phyloP scores from a whole-genome alignment of 2,888 invertebrate species.

The Sinodicranocentrus sp. region DNA sequence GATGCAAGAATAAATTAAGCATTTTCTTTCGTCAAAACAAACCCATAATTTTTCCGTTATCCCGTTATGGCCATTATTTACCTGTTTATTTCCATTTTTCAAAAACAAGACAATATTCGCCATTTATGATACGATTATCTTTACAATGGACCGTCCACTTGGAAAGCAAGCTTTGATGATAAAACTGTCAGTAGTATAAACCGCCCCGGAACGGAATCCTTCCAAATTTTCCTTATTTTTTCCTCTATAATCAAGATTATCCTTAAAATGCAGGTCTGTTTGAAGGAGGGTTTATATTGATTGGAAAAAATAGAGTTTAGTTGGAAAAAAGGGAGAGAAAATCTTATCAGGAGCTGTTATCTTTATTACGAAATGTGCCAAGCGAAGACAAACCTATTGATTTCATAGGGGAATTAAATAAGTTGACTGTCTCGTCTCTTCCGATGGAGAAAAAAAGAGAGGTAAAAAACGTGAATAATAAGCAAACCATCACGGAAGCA shows the following conservation, averaged over 20 bases:
- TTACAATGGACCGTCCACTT: too few relatives aligned
- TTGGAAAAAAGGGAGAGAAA: conserved; percentile 1
- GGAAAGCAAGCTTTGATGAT: too few relatives aligned
- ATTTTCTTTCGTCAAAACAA: too few relatives aligned
- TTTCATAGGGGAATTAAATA: conserved; percentile 38
- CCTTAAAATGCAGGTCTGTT: background rate
- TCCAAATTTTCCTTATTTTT: background rate
- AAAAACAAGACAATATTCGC: too few relatives aligned
- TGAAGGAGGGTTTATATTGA: too few relatives aligned
- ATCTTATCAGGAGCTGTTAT: conserved; percentile 28
- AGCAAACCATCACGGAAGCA: background rate
- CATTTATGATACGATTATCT: too few relatives aligned
- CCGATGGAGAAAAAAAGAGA: too few relatives aligned
- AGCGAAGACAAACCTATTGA: conserved; percentile 31
- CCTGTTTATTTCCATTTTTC: too few relatives aligned
- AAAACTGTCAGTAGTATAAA: background rate
- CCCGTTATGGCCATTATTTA: too few relatives aligned
- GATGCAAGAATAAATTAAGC: too few relatives aligned
- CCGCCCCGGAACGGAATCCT: background rate
- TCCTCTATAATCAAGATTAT: conserved; percentile 1
- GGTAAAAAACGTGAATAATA: background rate
- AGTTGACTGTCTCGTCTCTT: conserved; percentile 2
- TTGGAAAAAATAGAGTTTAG: too few relatives aligned
- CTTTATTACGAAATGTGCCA: conserved; percentile 31
- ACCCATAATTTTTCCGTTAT: too few relatives aligned